Conservation (phyloP, 1,140 invertebrate species). For the Lordiphosa mommai region DNA sequence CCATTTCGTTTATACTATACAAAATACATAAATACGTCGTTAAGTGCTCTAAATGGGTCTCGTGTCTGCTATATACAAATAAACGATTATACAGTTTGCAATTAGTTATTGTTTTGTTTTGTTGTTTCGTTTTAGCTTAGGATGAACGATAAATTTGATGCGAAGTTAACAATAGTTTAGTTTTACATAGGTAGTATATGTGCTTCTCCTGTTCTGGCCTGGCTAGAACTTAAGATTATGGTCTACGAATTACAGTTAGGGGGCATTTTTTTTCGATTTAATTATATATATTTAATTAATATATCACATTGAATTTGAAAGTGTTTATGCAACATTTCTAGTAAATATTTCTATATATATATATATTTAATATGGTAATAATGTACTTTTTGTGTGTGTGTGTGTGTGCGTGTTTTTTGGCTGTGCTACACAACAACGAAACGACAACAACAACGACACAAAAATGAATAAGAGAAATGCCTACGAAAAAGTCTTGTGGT, state of each 20-base stretch:
- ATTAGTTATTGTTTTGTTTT: constrained; percentile 33
- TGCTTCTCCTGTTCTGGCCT: constrained; percentile 45
- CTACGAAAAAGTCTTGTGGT: constrained; percentile 69
- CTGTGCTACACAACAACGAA: constrained; percentile 41
- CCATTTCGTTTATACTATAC: constrained; percentile 32
- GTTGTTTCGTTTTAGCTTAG: constrained; percentile 26
- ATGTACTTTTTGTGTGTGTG: constrained; percentile 26
- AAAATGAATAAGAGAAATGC: constrained; percentile 51
- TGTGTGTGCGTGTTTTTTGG: constrained; percentile 32
- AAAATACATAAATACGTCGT: constrained; percentile 72
- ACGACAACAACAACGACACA: constrained; percentile 39
- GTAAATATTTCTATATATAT: constrained; percentile 45
- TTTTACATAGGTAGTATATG: constrained; percentile 22
- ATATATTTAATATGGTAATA: constrained; percentile 37
- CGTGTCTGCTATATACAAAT: constrained; percentile 51
- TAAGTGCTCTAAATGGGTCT: constrained; percentile 64
- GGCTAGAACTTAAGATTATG: constrained; percentile 40
- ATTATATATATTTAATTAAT: constrained; percentile 64
- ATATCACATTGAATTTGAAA: constrained; percentile 78
- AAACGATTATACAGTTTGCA: constrained; percentile 23
- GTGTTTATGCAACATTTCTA: constrained; percentile 74
- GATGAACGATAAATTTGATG: constrained; percentile 37
- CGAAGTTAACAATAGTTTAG: constrained; percentile 47
- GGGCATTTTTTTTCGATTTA: constrained; percentile 10
- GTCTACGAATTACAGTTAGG: constrained; percentile 11